Evolutionary conservation across 2,113 vertebrate genomes (phyloP).

Genomic region (Takifugu flavidus): DNA sequence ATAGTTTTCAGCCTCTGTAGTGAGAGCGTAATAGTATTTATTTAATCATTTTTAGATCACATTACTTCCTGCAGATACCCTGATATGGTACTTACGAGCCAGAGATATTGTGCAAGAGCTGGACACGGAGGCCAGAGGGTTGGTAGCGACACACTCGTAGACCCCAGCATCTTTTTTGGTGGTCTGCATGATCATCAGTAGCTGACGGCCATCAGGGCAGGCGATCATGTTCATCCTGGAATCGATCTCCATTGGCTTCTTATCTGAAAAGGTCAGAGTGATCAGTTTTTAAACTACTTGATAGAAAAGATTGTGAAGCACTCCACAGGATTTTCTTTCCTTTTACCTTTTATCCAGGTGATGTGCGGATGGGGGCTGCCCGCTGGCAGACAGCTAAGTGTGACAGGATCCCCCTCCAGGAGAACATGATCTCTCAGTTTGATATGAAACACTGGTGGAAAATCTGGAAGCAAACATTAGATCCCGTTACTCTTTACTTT

Average conservation of each 20-base stretch:
- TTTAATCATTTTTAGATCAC: no score
- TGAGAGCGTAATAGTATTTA: no score
- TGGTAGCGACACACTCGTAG: constrained; percentile 91
- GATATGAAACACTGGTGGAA: constrained; percentile 94
- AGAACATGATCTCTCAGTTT: constrained; percentile 95
- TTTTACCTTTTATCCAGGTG: constrained; percentile 90
- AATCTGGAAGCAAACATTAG: constrained; percentile 76
- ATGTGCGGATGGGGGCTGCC: constrained; percentile 89
- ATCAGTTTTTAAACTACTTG: no score
- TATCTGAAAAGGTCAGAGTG: constrained; percentile 75
- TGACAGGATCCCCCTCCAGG: constrained; percentile 91
- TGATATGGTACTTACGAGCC: constrained; percentile 80
- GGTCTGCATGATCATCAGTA: constrained; percentile 89
- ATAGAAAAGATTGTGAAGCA: neutral
- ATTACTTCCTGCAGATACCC: no score
- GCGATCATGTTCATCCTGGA: constrained; percentile 82
- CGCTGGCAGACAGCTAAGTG: constrained; percentile 92
- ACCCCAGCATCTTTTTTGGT: constrained; percentile 88
- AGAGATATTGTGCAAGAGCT: constrained; percentile 92
- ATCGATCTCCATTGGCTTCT: constrained; percentile 82
- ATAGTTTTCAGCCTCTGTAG: no score
- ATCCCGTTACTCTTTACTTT: no score
- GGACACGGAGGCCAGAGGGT: constrained; percentile 82
- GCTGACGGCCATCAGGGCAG: constrained; percentile 91
- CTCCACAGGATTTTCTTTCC: neutral